Percentiles rank a stretch among this genome's conserved stretches.
Evolutionary conservation across 2,888 invertebrate genomes (phyloP).

Genomic region (Trissolcus japonicus): DNA sequence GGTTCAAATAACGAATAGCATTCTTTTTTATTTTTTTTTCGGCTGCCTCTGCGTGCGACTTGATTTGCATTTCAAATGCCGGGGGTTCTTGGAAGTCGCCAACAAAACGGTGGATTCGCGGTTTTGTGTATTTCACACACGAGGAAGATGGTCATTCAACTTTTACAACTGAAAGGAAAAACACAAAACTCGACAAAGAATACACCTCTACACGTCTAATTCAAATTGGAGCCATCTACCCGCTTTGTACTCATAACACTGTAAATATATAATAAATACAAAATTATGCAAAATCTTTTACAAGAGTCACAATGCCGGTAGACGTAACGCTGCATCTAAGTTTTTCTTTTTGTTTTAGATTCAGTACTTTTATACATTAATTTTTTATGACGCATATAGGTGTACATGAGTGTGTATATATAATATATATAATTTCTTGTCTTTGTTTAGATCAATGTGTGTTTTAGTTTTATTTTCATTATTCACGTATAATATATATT

Average conservation of each 20-base stretch:
- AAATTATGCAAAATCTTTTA: slow-evolving; percentile 52
- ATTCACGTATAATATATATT: slow-evolving; percentile 35
- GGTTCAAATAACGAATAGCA: not conserved
- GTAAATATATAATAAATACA: slow-evolving; percentile 49
- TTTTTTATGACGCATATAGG: slow-evolving; percentile 52
- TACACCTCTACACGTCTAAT: not conserved
- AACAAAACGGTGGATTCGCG: not conserved
- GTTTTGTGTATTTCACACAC: too few relatives aligned
- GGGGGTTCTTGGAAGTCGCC: slow-evolving; percentile 1
- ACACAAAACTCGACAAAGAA: slow-evolving; percentile 5
- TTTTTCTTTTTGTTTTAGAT: slow-evolving; percentile 38
- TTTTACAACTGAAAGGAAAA: slow-evolving; percentile 1
- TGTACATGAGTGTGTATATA: slow-evolving; percentile 31
- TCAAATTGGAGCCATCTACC: slow-evolving; percentile 22
- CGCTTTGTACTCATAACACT: slow-evolving; percentile 39
- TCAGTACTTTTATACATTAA: slow-evolving; percentile 45
- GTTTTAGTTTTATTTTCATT: slow-evolving; percentile 2
- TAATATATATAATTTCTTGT: slow-evolving; percentile 39
- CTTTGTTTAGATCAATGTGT: slow-evolving; percentile 40
- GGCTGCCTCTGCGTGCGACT: slow-evolving; percentile 1
- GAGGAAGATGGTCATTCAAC: not conserved
- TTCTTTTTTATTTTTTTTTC: not conserved
- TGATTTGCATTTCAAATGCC: slow-evolving; percentile 7
- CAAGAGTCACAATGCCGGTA: slow-evolving; percentile 41
- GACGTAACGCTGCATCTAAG: slow-evolving; percentile 22